A percentile compares a stretch with the other conserved stretches of the same genome.
These are phyloP conservation scores for Scatophagus argus DNA, from an alignment of 2,113 vertebrate genomes.

Conservation along the genomic window DNA sequence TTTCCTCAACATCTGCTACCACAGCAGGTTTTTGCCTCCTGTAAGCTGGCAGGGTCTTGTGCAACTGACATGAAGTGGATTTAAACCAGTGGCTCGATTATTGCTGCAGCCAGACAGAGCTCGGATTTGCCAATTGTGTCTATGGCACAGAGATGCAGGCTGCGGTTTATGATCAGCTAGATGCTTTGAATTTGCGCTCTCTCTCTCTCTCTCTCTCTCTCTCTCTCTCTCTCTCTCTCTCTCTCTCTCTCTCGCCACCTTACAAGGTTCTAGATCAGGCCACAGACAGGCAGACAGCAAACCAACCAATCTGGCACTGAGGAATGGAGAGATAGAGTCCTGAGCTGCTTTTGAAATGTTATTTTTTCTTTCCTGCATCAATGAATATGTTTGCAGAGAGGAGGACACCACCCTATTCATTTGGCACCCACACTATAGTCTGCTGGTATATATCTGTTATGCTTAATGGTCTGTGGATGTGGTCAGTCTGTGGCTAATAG, in stretches of 20 bases:
- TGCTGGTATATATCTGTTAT: conserved; percentile 52
- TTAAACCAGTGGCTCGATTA: conserved; percentile 64
- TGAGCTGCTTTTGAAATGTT: conserved; percentile 43
- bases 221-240: too few species aligned
- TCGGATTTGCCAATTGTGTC: conserved; percentile 53
- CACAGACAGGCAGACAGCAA: conserved; percentile 38
- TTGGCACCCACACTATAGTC: background rate
- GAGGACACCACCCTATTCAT: conserved; percentile 8
- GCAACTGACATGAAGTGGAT: conserved; percentile 55
- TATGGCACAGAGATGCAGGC: conserved; percentile 30
- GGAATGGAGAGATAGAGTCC: conserved; percentile 35
- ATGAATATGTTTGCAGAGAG: conserved; percentile 47
- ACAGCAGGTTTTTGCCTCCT: conserved; percentile 65
- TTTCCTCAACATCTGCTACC: conserved; percentile 69
- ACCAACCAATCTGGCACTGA: conserved; percentile 59
- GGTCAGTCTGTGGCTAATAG: conserved; percentile 66
- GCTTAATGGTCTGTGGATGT: conserved; percentile 55
- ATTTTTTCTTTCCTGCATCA: conserved; percentile 24
- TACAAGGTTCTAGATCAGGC: conserved; percentile 44
- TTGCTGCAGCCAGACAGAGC: conserved; percentile 41
- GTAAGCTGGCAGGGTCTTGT: conserved; percentile 50
- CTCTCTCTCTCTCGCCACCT: too few species aligned
- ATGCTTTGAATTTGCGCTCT: conserved; percentile 25
- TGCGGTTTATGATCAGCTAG: conserved; percentile 55
- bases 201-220: too few species aligned